A percentile compares a stretch with the other conserved stretches of the same genome.
Conservation (phyloP, 2,113 vertebrate genomes). For the Ovis canadensis region DNA sequence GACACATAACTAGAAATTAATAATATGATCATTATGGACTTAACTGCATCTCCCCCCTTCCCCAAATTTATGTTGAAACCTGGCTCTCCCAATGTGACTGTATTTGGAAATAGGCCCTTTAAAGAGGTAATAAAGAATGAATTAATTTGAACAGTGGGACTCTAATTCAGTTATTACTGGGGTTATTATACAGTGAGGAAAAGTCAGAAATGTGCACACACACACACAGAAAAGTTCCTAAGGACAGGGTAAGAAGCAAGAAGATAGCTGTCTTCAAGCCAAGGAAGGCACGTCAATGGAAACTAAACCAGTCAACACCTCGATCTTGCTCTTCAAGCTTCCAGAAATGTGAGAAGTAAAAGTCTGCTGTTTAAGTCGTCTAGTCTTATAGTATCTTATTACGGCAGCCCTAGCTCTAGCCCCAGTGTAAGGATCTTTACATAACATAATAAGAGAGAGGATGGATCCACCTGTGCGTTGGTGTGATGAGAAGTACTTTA, state of each 20-base stretch:
- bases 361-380: not conserved
- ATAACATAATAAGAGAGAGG: not conserved
- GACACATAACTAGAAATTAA: not conserved
- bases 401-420: not conserved
- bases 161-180: not conserved
- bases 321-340: not conserved
- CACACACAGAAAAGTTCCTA: not conserved
- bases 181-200: not conserved
- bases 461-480: not conserved
- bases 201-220: not conserved
- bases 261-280: not conserved
- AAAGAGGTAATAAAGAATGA: not conserved
- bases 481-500: not conserved
- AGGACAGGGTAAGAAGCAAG: not conserved
- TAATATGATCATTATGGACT: not conserved
- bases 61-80: not conserved
- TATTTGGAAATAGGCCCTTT: not conserved
- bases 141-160: not conserved
- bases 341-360: not conserved
- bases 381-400: not conserved
- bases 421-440: not conserved
- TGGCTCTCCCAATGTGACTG: not conserved
- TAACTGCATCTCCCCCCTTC: not conserved
- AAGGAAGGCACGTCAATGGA: not conserved
- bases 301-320: not conserved